Percentiles rank a stretch among this genome's conserved stretches.
Evolutionary conservation across 2,888 invertebrate species (phyloP).

Genomic region (Amaurobius ferox): DNA sequence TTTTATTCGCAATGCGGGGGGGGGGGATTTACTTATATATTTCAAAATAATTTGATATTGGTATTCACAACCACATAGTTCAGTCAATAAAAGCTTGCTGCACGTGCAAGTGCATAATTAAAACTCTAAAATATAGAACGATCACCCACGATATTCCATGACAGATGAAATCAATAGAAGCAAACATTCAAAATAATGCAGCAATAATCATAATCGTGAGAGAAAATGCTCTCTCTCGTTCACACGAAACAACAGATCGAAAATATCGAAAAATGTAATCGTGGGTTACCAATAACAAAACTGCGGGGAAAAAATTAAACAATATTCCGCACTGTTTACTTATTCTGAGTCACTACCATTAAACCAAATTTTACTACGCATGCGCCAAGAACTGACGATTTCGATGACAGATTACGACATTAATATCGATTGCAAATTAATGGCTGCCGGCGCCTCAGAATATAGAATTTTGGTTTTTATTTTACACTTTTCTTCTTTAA

Average conservation of each 20-base stretch:
- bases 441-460: conserved; percentile 9
- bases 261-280: neutral
- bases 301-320: neutral
- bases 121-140: neutral
- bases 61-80: too few species aligned
- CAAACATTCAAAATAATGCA: neutral
- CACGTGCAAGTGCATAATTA: neutral
- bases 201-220: conserved; percentile 3
- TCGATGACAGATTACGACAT: conserved; percentile 12
- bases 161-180: neutral
- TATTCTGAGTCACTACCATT: neutral
- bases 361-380: neutral
- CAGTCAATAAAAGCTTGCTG: neutral
- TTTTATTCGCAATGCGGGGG: too few species aligned
- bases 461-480: neutral
- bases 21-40: too few species aligned
- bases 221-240: neutral
- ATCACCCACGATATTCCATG: neutral
- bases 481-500: neutral
- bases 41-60: too few species aligned
- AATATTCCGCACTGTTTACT: neutral
- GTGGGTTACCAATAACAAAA: neutral
- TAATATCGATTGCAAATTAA: conserved; percentile 55
- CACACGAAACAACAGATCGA: neutral
- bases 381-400: conserved; percentile 5